These are phyloP conservation scores for Metellina segmentata DNA, from an alignment of 2,888 invertebrate genomes.

Conservation along the genomic window DNA sequence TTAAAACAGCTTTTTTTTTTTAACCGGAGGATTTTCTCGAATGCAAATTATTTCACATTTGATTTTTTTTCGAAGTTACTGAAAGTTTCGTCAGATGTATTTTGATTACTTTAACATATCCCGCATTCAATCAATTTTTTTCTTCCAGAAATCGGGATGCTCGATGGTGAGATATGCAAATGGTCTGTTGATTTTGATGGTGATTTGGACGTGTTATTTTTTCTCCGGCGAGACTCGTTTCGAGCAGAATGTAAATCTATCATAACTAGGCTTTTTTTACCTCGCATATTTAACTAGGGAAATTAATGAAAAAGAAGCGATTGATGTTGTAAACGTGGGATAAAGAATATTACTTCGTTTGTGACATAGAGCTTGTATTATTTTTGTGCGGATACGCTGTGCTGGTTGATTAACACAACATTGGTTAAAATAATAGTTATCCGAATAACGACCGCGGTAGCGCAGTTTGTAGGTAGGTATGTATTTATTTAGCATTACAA, in stretches of 20 bases:
- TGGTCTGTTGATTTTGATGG: not conserved
- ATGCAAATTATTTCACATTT: not conserved
- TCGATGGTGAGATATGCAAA: not conserved
- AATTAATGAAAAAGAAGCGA: not conserved
- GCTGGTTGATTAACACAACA: no score
- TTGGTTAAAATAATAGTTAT: no score
- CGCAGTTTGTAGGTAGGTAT: no score
- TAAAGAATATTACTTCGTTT: no score
- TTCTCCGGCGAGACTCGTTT: not conserved
- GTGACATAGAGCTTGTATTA: no score
- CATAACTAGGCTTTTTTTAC: not conserved
- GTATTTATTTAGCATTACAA: no score
- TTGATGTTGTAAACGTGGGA: no score
- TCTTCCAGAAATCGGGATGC: not conserved
- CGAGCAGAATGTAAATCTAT: not conserved
- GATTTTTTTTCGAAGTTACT: not conserved
- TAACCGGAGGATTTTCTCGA: not conserved
- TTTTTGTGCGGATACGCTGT: no score
- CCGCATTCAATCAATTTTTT: not conserved
- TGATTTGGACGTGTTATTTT: not conserved
- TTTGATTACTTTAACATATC: conserved; percentile 20
- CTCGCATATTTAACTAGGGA: not conserved
- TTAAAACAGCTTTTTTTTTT: conserved; percentile 14
- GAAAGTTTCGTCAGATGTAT: not conserved
- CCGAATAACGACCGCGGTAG: no score